Evolutionary conservation across 2,888 invertebrate genomes (phyloP).

Genomic region (Hemistola chrysoprasaria): DNA sequence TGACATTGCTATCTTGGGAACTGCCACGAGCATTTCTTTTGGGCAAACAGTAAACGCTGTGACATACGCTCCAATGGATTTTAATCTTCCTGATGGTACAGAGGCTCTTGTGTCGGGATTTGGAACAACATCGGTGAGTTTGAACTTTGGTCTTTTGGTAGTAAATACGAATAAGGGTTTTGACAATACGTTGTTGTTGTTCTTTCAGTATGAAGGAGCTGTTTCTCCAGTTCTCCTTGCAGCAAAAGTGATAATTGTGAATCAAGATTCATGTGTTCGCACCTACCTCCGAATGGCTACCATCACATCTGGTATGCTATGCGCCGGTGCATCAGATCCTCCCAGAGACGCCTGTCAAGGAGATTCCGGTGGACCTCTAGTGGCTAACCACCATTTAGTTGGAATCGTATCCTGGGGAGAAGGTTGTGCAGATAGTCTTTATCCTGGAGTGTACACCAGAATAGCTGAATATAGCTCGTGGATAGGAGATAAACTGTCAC

Average conservation of each 20-base stretch:
- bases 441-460: slow-evolving; percentile 82
- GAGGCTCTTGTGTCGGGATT: slow-evolving; percentile 69
- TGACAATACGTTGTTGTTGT: too few relatives aligned
- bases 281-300: slow-evolving; percentile 58
- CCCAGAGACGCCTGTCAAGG: slow-evolving; percentile 77
- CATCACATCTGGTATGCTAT: slow-evolving; percentile 67
- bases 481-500: slow-evolving; percentile 41
- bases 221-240: slow-evolving; percentile 56
- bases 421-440: slow-evolving; percentile 73
- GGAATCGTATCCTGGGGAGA: slow-evolving; percentile 83
- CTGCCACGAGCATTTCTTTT: slow-evolving; percentile 46
- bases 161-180: too few relatives aligned
- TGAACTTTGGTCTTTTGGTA: too few relatives aligned
- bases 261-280: slow-evolving; percentile 52
- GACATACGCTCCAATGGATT: slow-evolving; percentile 41
- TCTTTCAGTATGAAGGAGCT: slow-evolving; percentile 58
- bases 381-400: slow-evolving; percentile 62
- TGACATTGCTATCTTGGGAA: slow-evolving; percentile 62
- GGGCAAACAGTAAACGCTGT: slow-evolving; percentile 45
- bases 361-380: slow-evolving; percentile 84
- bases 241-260: slow-evolving; percentile 61
- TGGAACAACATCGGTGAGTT: slow-evolving; percentile 57
- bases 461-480: slow-evolving; percentile 63
- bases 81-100: slow-evolving; percentile 47
- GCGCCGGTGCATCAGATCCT: slow-evolving; percentile 56